These are phyloP conservation scores for Scaptomyza flava DNA, from an alignment of 2,888 invertebrate genomes.

Conservation along the genomic window DNA sequence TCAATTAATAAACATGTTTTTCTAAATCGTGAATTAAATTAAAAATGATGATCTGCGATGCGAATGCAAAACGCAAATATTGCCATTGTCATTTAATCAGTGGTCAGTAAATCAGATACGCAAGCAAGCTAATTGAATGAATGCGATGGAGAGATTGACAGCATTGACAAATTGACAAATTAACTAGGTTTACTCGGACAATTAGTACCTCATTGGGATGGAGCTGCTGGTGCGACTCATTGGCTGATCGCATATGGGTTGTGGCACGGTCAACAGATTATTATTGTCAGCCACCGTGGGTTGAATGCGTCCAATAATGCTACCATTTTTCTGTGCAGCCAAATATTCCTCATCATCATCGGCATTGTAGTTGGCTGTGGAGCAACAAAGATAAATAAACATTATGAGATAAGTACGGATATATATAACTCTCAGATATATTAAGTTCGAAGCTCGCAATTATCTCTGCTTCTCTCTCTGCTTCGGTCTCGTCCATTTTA, in stretches of 20 bases:
- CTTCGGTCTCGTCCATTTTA: neutral
- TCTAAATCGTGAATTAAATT: conserved; percentile 11
- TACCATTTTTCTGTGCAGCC: conserved; percentile 79
- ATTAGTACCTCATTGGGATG: conserved; percentile 79
- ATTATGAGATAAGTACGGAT: neutral
- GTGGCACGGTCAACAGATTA: conserved; percentile 79
- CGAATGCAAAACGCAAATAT: conserved; percentile 37
- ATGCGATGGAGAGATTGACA: conserved; percentile 29
- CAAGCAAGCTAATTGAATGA: conserved; percentile 19
- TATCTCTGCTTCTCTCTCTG: neutral
- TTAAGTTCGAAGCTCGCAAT: neutral
- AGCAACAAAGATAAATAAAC: conserved; percentile 9
- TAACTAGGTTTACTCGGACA: conserved; percentile 39
- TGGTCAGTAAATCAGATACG: conserved; percentile 9
- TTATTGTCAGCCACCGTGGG: conserved; percentile 76
- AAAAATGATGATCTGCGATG: conserved; percentile 7
- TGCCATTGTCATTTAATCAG: conserved; percentile 49
- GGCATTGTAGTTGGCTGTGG: conserved; percentile 84
- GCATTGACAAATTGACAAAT: conserved; percentile 19
- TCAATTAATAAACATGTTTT: conserved; percentile 7
- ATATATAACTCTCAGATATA: neutral
- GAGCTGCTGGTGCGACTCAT: conserved; percentile 76
- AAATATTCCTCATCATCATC: conserved; percentile 84
- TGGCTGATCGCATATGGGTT: conserved; percentile 83
- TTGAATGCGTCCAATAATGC: conserved; percentile 76